phyloP scores from a whole-genome alignment of 2,113 vertebrate species.

The Piaya cayana region DNA sequence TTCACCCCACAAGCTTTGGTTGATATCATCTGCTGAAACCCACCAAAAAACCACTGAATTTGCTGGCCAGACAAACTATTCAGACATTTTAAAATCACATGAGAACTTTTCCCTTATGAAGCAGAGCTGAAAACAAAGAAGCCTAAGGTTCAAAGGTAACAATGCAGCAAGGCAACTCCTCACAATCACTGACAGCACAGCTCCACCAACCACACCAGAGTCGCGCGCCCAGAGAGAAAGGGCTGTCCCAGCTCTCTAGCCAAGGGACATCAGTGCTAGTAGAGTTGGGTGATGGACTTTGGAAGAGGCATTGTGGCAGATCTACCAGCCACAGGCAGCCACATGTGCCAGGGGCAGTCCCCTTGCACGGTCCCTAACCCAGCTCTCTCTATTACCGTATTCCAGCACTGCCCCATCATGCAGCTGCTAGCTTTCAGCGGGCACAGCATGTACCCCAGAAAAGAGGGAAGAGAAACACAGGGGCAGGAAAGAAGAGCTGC shows the following conservation, averaged over 20 bases:
- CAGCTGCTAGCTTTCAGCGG: not conserved
- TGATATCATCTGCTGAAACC: not conserved
- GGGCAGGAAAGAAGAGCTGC: not conserved
- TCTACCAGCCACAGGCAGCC: not conserved
- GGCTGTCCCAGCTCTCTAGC: not conserved
- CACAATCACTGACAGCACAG: not conserved
- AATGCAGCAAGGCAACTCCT: not conserved
- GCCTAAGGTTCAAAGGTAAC: not conserved
- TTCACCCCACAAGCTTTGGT: not conserved
- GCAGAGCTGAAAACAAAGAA: not conserved
- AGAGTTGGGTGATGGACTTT: not conserved
- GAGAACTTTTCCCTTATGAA: not conserved
- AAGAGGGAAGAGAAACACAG: not conserved
- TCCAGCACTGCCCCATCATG: not conserved
- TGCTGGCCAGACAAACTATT: not conserved
- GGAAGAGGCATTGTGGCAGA: not conserved
- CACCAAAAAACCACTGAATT: rapidly evolving
- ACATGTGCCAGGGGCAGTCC: not conserved
- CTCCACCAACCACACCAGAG: not conserved
- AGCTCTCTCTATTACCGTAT: not conserved
- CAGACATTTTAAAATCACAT: not conserved
- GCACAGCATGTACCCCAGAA: not conserved
- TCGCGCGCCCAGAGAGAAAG: not conserved
- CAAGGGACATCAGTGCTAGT: rapidly evolving
- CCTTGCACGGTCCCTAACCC: not conserved